These are phyloP conservation scores for Julus scanicus DNA, from an alignment of 2,888 invertebrate species.

Conservation along the genomic window DNA sequence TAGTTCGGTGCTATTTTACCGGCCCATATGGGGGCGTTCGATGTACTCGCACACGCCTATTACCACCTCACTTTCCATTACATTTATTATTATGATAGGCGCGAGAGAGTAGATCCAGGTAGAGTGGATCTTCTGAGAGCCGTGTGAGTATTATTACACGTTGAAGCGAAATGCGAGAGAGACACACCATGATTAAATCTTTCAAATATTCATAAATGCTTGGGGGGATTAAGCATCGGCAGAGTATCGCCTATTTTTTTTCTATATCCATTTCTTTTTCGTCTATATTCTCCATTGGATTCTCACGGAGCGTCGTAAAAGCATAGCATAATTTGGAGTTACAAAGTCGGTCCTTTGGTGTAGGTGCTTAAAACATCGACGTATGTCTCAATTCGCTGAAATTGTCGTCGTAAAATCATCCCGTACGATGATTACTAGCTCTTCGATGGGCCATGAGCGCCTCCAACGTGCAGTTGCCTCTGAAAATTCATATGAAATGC, in stretches of 20 bases:
- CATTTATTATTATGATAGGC: constrained; percentile 43
- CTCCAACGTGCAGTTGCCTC: background rate
- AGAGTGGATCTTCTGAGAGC: background rate
- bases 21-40: background rate
- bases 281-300: background rate
- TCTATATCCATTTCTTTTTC: background rate
- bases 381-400: constrained; percentile 20
- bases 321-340: background rate
- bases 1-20: background rate
- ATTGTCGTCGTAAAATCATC: constrained; percentile 40
- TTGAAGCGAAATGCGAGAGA: constrained; percentile 13
- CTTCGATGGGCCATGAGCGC: constrained; percentile 22
- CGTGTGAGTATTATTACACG: constrained; percentile 22
- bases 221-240: constrained; percentile 36
- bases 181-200: constrained; percentile 31
- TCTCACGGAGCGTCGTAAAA: constrained; percentile 12
- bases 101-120: background rate
- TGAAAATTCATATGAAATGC: background rate
- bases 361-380: constrained; percentile 14
- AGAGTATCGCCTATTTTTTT: constrained; percentile 9
- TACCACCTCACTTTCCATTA: constrained; percentile 43
- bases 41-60: background rate
- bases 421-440: constrained; percentile 40
- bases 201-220: constrained; percentile 45
- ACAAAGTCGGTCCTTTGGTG: background rate